These are phyloP conservation scores for Polyergus mexicanus DNA, from an alignment of 1,140 invertebrate genomes.

Conservation along the genomic window DNA sequence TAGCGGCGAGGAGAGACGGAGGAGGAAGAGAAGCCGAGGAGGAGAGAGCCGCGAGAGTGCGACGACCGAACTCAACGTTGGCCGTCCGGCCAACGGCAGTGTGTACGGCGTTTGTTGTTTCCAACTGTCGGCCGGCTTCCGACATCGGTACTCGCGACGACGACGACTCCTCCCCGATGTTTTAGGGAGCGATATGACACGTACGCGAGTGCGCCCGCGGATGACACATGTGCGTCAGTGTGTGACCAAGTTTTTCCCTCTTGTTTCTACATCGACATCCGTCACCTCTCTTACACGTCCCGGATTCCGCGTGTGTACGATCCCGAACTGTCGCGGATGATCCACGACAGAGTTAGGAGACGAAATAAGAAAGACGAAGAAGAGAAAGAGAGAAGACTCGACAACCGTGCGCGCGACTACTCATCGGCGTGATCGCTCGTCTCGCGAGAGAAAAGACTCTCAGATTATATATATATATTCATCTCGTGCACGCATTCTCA, in stretches of 20 bases:
- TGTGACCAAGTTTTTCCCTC: constrained; percentile 53
- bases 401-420: constrained; percentile 38
- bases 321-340: not conserved
- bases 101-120: constrained; percentile 73
- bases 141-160: not conserved
- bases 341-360: constrained; percentile 2
- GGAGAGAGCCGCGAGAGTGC: constrained; percentile 75
- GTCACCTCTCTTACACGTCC: not conserved
- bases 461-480: constrained; percentile 60
- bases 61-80: constrained; percentile 73
- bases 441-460: constrained; percentile 61
- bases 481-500: constrained; percentile 65
- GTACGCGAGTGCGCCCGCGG: constrained; percentile 56
- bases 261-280: constrained; percentile 19
- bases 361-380: not conserved
- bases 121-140: constrained; percentile 59
- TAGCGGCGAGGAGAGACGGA: constrained; percentile 54
- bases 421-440: constrained; percentile 50
- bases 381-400: not conserved
- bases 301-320: not conserved
- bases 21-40: constrained; percentile 69
- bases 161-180: too few relatives aligned
- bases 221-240: constrained; percentile 46
- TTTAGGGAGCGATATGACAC: not conserved
- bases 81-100: constrained; percentile 67